These are phyloP conservation scores for Alligator sinensis DNA, from an alignment of 2,113 vertebrate species.

Conservation along the genomic window DNA sequence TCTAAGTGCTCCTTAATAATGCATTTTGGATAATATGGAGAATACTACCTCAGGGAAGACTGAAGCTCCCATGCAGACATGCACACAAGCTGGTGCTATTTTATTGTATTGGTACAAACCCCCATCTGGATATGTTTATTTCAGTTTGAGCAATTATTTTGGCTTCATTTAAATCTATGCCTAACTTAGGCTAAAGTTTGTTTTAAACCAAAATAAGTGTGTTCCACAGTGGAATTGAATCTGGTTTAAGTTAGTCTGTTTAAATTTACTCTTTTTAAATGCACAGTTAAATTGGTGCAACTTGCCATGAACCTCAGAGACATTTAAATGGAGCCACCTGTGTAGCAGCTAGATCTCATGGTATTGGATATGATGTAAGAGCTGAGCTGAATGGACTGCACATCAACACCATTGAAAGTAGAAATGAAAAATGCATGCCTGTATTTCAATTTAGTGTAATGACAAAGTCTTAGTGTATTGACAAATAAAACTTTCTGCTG, in stretches of 20 bases:
- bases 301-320: rapidly evolving
- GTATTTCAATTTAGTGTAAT: rapidly evolving
- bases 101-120: background rate
- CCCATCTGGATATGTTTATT: rapidly evolving
- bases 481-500: background rate
- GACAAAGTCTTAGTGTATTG: background rate
- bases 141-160: background rate
- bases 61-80: too few relatives aligned
- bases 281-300: too few relatives aligned
- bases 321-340: rapidly evolving
- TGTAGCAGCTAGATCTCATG: rapidly evolving
- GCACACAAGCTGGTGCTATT: background rate
- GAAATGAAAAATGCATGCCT: background rate
- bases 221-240: background rate
- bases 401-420: background rate
- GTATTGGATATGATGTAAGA: too few relatives aligned
- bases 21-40: rapidly evolving
- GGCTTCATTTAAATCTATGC: background rate
- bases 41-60: background rate
- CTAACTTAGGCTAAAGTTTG: background rate
- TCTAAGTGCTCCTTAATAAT: background rate
- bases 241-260: background rate
- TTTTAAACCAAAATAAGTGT: background rate
- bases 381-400: rapidly evolving
- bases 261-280: background rate